Percentiles rank a stretch among this genome's conserved stretches.
phyloP scores from a whole-genome alignment of 2,888 invertebrate species.

The Cheilosia vulpina region DNA sequence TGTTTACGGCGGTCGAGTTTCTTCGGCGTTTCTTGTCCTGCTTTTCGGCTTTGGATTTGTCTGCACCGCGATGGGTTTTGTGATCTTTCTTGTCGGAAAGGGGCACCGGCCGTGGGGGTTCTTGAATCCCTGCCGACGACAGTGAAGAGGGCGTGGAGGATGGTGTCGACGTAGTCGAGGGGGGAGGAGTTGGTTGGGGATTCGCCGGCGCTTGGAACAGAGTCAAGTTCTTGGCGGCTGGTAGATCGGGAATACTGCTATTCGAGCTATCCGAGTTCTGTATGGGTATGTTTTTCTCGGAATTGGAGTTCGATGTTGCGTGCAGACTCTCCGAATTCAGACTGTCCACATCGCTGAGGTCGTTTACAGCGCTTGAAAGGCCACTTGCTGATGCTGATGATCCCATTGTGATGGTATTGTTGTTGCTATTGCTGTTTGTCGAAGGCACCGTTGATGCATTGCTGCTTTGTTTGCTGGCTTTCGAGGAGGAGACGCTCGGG shows the following conservation, averaged over 20 bases:
- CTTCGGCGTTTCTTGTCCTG: slow-evolving; percentile 85
- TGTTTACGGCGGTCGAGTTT: slow-evolving; percentile 78
- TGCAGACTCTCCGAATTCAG: slow-evolving; percentile 78
- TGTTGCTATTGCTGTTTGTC: slow-evolving; percentile 56
- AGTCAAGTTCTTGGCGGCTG: slow-evolving; percentile 21
- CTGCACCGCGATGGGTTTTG: slow-evolving; percentile 78
- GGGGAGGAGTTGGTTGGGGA: slow-evolving; percentile 65
- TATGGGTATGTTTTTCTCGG: slow-evolving; percentile 76
- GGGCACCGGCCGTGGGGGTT: slow-evolving; percentile 22
- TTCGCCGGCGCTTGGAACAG: slow-evolving; percentile 64
- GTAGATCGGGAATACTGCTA: slow-evolving; percentile 82
- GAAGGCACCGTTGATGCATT: slow-evolving; percentile 74
- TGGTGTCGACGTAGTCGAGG: slow-evolving; percentile 60
- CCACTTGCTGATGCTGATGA: slow-evolving; percentile 76
- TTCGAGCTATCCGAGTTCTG: slow-evolving; percentile 82
- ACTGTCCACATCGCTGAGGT: slow-evolving; percentile 80
- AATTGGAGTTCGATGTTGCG: slow-evolving; percentile 71
- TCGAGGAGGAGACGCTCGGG: slow-evolving; percentile 30
- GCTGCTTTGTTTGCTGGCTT: slow-evolving; percentile 79
- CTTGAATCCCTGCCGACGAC: slow-evolving; percentile 4
- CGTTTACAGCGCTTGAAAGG: slow-evolving; percentile 69
- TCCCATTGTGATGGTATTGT: slow-evolving; percentile 31
- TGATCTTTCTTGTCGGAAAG: slow-evolving; percentile 85
- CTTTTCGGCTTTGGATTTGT: slow-evolving; percentile 85
- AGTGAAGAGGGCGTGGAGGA: slow-evolving; percentile 44